Evolutionary conservation across 1,140 invertebrate genomes (phyloP), one percentile per base, ranked within the genome.

Genomic region (Proctacanthus coquilletti): DNA sequence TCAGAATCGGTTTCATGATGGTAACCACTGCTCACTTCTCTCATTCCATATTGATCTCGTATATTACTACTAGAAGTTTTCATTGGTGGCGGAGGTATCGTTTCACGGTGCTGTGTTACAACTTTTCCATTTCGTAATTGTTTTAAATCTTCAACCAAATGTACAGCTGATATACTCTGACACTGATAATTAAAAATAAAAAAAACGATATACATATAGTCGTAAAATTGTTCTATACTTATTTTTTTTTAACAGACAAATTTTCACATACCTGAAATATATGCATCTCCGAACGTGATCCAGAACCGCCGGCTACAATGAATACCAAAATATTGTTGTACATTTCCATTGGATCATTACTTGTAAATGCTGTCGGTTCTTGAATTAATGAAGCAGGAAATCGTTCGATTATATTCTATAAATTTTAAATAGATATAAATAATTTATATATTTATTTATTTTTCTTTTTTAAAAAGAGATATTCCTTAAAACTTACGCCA

Each of bases 271-370:
- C 52, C 69, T 98, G 94, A 66, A 98, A 98, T 58, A 98, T 98
- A 66, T 98, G 95, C 80, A 98, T 95, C 68, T 98, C 94, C 2
- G 87, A 76, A 18, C 75, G 68, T 34, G 78, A 73, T 41, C 62
- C 64, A 45, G 50, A 53, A 45, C 53, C 67, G 21, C 74, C 73
- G 2, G 76, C 74, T 20, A 98, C 89, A 40, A 94, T 89, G 63
- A 98, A 98, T 15, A 98, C 82, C 45, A 98, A 68, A 50, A 98
- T 91, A 61, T 98, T 98, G 65, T 98, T 97, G 65, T 97, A 98
- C 53, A 95, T 78, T 62, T 98, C 93, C 64, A 87, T 85, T 9
- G 86, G 84, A 63, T 97, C 91, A 34, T 86, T 79, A 40, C 87
- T 92, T n/a, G 87, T 91, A 59, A 97, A 95, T 3, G 93, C 89